These are phyloP conservation scores for Lindbergichthys nudifrons DNA, from an alignment of 2,797 vertebrate species.

Conservation along the genomic window DNA sequence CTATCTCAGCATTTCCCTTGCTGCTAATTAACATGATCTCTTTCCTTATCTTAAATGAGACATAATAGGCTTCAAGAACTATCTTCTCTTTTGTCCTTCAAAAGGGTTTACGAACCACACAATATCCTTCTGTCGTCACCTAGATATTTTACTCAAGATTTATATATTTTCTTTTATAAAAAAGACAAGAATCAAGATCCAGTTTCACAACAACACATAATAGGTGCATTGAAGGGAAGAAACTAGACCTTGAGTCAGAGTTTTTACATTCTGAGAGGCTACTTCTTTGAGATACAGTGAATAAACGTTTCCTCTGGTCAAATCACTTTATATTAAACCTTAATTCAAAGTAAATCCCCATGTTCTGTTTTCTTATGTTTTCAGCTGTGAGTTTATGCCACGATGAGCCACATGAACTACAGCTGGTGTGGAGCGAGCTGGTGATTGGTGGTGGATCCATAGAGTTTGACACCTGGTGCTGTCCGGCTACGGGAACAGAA, in stretches of 20 bases:
- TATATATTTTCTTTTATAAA: neutral
- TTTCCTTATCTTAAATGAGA: conserved; percentile 15
- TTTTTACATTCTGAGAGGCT: neutral
- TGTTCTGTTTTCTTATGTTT: conserved; percentile 56
- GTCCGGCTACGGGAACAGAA: conserved; percentile 62
- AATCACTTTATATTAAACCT: conserved; percentile 19
- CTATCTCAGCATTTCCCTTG: neutral
- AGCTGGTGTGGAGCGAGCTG: conserved; percentile 56
- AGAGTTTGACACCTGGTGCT: conserved; percentile 67
- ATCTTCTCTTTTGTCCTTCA: conserved; percentile 14
- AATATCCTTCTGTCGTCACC: conserved; percentile 21
- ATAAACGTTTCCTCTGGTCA: neutral
- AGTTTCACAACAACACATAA: conserved; percentile 7
- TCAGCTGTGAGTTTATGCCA: conserved; percentile 66
- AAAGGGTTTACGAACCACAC: conserved; percentile 10
- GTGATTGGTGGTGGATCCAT: conserved; percentile 41
- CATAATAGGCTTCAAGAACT: neutral
- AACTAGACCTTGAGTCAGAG: conserved; percentile 12
- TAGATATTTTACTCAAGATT: conserved; percentile 8
- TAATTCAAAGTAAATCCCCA: conserved; percentile 44
- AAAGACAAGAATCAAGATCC: conserved; percentile 10
- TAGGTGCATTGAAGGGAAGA: conserved; percentile 4
- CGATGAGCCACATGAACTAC: conserved; percentile 47
- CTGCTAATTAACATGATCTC: conserved; percentile 18
- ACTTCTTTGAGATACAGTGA: neutral